Percentiles rank a stretch among this genome's conserved stretches.
phyloP scores from a whole-genome alignment of 1,140 invertebrate genomes.

The Danaus melanippus region DNA sequence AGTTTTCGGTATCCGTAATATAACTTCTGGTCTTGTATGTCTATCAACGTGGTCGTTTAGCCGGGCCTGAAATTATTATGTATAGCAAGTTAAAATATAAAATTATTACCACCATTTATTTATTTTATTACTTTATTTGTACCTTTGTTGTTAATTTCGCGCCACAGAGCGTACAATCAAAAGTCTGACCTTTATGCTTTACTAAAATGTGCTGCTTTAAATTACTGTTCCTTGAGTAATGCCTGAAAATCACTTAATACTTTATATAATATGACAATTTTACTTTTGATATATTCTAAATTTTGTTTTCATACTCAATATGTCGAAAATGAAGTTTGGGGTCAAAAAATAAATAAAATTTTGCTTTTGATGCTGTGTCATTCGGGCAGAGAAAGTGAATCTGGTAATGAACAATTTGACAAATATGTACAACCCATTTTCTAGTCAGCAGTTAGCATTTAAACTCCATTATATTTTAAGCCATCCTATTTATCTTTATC shows the following conservation, averaged over 20 bases:
- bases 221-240: constrained; percentile 55
- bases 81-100: background rate
- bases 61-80: constrained; percentile 36
- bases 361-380: no score
- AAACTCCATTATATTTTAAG: no score
- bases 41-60: constrained; percentile 38
- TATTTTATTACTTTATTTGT: constrained; percentile 5
- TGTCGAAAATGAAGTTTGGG: no score
- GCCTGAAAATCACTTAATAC: constrained; percentile 17
- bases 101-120: background rate
- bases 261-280: no score
- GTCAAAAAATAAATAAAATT: no score
- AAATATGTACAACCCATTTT: no score
- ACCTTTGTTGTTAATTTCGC: constrained; percentile 53
- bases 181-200: constrained; percentile 44
- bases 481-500: no score
- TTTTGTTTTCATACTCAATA: no score
- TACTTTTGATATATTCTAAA: no score
- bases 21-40: constrained; percentile 24
- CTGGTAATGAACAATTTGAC: no score
- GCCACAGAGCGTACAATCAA: constrained; percentile 41
- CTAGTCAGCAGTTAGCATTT: no score
- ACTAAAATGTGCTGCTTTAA: constrained; percentile 54
- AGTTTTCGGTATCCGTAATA: constrained; percentile 25
- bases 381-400: no score